Evolutionary conservation across 2,797 vertebrate species (phyloP).

Genomic region (Gymnoscopelus braueri): DNA sequence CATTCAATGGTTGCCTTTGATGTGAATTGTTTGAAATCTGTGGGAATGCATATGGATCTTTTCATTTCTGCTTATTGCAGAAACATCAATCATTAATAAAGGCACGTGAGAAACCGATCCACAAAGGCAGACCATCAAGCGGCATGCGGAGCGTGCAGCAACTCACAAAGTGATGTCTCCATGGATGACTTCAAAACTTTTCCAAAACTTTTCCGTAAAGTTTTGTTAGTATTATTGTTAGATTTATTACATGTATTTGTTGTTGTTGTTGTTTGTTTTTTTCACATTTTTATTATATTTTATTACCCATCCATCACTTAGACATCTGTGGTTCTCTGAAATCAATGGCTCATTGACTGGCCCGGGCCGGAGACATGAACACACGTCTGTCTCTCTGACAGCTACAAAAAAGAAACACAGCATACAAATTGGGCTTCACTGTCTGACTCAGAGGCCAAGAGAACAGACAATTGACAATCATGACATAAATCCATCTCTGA

Average conservation of each 20-base stretch:
- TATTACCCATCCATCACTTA: conserved; percentile 71
- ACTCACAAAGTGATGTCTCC: no score
- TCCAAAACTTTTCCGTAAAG: no score
- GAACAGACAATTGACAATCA: conserved; percentile 77
- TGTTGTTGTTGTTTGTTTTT: conserved; percentile 34
- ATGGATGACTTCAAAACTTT: no score
- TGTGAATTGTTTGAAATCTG: conserved; percentile 61
- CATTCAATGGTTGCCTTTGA: conserved; percentile 53
- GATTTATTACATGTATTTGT: conserved; percentile 47
- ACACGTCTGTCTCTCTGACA: conserved; percentile 77
- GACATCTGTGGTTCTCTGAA: conserved; percentile 60
- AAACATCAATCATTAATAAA: conserved; percentile 11
- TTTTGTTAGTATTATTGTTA: conserved; percentile 24
- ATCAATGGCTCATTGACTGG: conserved; percentile 81
- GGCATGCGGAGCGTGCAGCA: no score
- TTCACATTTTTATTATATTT: conserved; percentile 46
- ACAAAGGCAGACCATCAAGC: no score
- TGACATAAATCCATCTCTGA: conserved; percentile 75
- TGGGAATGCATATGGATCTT: conserved; percentile 21
- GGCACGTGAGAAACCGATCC: conserved; percentile 22
- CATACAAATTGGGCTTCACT: conserved; percentile 73
- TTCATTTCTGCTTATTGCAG: conserved; percentile 33
- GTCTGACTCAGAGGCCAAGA: conserved; percentile 66
- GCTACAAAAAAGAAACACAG: conserved; percentile 70
- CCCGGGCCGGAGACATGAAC: conserved; percentile 70